phyloP scores from a whole-genome alignment of 2,888 invertebrate species.

The Eubasilissa splendida region DNA sequence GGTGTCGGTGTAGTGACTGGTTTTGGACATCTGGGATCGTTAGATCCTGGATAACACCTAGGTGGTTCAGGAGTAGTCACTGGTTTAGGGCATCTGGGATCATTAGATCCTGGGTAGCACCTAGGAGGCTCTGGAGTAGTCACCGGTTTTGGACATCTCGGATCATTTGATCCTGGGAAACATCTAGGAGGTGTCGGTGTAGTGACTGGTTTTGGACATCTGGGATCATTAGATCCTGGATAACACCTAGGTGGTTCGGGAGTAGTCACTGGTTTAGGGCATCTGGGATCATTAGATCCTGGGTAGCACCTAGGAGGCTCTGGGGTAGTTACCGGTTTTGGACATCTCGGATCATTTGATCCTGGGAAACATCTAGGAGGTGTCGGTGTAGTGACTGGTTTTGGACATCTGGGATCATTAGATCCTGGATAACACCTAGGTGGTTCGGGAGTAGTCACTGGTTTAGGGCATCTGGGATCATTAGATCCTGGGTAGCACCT shows the following conservation, averaged over 20 bases:
- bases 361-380: slow-evolving; percentile 60
- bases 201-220: slow-evolving; percentile 60
- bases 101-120: slow-evolving; percentile 64
- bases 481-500: slow-evolving; percentile 60
- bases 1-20: slow-evolving; percentile 59
- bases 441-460: slow-evolving; percentile 57
- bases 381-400: slow-evolving; percentile 56
- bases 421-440: slow-evolving; percentile 63
- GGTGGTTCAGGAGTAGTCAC: slow-evolving; percentile 60
- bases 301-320: slow-evolving; percentile 61
- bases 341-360: slow-evolving; percentile 63
- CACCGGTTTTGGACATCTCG: slow-evolving; percentile 61
- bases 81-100: slow-evolving; percentile 59
- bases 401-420: slow-evolving; percentile 62
- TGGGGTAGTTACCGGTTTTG: slow-evolving; percentile 59
- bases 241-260: slow-evolving; percentile 61
- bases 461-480: slow-evolving; percentile 60
- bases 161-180: slow-evolving; percentile 62
- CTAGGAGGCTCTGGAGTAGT: slow-evolving; percentile 59
- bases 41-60: slow-evolving; percentile 64
- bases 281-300: slow-evolving; percentile 65
- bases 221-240: slow-evolving; percentile 61
- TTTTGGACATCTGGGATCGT: slow-evolving; percentile 60
- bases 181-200: slow-evolving; percentile 62
- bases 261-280: slow-evolving; percentile 58